Base-by-base conservation (phyloP, 1,140 invertebrate genomes). In the Orussus abietinus region DNA sequence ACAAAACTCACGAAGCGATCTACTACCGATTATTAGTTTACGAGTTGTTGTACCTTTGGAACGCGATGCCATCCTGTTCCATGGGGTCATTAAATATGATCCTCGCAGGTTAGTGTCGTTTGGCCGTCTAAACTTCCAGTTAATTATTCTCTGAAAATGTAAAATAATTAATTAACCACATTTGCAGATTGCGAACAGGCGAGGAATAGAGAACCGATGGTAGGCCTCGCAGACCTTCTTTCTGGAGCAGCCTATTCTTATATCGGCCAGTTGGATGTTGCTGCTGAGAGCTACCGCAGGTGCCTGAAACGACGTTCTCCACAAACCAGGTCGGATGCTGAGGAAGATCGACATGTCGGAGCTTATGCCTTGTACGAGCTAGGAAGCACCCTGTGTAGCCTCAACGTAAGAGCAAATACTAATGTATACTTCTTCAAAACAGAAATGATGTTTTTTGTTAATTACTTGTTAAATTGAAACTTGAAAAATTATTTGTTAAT, bases 21-120 rank as follows among this genome's bases (percentile, higher is more conserved):
- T 77, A 75, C 53, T 83, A 79, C 61, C 75, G 76, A 43, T 59
- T 86, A 21, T 68, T 85, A 9, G 72, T 80, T 19, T 80, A 83
- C 54, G 85, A 87, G 61, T 68, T 86, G 49, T 65, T 87, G 3
- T 86, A 84, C 48, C 64, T 87, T 15, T 87, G 84, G 84, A 85
- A 86, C 56, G 77, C 82, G 3, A 64, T 87, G 47, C 77, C 83
- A 2, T 81, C 80, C 13, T 83, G 82, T 60, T 75, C 66, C 3
- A 26, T 38, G 1, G 66, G 75, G 18, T 69, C 77, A 34, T 51
- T 82, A 3, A 46, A 59, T 5, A 51, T 29, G 10, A 77, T 82
- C 49, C 53, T 78, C 30, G 40, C 51, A 48, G 75, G 77, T 79
- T 50, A 49, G 42, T 50, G 19, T 32, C 12, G n/a, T n/a, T n/a